These are phyloP conservation scores for Reticulitermes speratus DNA, from an alignment of 1,140 invertebrate species.

Conservation along the genomic window DNA sequence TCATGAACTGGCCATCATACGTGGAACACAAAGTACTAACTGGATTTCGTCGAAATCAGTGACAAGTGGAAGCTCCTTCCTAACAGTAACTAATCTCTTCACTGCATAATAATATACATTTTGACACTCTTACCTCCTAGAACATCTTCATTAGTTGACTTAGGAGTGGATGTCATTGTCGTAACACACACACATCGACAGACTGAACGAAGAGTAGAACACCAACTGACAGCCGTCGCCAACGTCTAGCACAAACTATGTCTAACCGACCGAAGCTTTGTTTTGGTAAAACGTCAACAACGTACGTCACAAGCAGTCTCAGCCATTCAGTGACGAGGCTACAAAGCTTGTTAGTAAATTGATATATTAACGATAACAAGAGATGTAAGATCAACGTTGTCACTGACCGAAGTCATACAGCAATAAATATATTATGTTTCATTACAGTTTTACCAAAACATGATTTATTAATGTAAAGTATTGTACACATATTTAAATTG, in stretches of 20 bases:
- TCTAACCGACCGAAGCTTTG: background rate
- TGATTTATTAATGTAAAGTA: background rate
- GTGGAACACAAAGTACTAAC: background rate
- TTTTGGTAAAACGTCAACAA: background rate
- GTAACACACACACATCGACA: constrained; percentile 1
- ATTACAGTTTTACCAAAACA: background rate
- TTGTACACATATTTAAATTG: background rate
- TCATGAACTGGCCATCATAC: too few species aligned
- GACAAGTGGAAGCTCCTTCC: background rate
- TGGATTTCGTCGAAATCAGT: background rate
- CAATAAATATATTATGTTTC: background rate
- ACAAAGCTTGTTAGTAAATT: background rate
- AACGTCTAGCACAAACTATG: background rate
- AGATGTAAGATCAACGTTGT: background rate
- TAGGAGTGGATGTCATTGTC: constrained; percentile 47
- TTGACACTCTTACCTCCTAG: constrained; percentile 47
- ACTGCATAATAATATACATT: background rate
- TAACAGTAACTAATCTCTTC: background rate
- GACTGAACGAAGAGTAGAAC: background rate
- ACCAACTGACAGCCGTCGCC: background rate
- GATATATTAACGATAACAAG: background rate
- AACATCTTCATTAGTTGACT: constrained; percentile 47
- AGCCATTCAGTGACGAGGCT: background rate
- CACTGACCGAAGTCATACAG: background rate
- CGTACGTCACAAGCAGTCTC: background rate